Base-by-base conservation (phyloP, 2,888 invertebrate genomes). In the Sesia bembeciformis region DNA sequence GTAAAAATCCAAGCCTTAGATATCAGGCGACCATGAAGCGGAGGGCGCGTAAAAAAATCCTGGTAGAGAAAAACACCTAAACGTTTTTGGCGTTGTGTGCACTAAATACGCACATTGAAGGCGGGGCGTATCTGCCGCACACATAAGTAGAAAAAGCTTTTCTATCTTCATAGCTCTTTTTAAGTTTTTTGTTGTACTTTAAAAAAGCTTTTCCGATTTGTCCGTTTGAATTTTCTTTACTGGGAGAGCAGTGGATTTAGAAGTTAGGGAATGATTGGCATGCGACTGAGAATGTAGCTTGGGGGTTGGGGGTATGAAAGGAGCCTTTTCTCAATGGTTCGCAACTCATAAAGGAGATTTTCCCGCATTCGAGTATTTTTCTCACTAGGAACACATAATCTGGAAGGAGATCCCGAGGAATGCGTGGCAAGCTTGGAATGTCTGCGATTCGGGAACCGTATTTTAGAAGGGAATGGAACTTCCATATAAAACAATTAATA, bases 351-450 rank as follows among this genome's bases (percentile, higher is more conserved):
- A 74, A 78, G 85, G 71, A 82, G 81, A 78, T 84, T 86, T 90
- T 90, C 89, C 86, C 89, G 85, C 89, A 90, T 82, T 84, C 72
- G 84, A 78, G 80, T 78, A 89, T 89, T 88, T 84, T 85, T 77
- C 67, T 58, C 61, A 90, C 86, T 67, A 84, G 88, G 88, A 58
- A 40, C 55, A 51, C 78, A 89, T 71, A 60, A 67, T 23, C 52
- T 53, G 8, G n/a, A 4, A 54, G 60, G 68, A 69, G 68, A 60
- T 68, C 64, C 52, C 39, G 41, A 70, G 65, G 70, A 76, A 83
- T 83, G 69, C 57, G 50, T 53, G 58, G 60, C 58, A 78, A 71
- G 67, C 57, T 64, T 60, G 62, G 66, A 59, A 70, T 70, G 46
- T 46, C 46, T 46, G 8, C 46, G 23, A 8, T 23, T 23, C 23